Base-by-base conservation (phyloP, 1,140 invertebrate genomes). In the Stegodyphus dumicola region DNA sequence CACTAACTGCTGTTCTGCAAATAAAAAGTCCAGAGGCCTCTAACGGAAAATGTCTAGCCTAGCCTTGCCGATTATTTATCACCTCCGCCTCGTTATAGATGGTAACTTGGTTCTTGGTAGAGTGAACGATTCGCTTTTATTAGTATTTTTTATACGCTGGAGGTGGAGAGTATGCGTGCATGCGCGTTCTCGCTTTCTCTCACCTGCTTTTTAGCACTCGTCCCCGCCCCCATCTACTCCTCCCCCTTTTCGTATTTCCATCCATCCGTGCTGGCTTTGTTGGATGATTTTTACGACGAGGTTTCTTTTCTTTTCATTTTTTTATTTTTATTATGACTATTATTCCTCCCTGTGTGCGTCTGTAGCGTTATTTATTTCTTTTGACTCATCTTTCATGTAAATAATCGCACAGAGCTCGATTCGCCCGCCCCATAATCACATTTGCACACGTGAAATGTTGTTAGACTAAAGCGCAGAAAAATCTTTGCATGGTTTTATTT, bases 301-400 rank as follows among this genome's bases (percentile, higher is more conserved):
- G 56, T 15, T 60, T 75, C 73, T 54, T 75, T 71, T 83, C 75
- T 65, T 75, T 75, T 83, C 80, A 2, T 60, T 83, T 33, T 33
- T 33, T 33, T 33, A 33, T 33, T 33, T 33, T 33, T 33, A 33
- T 33, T 33, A 33, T 33, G 33, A 33, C 33, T 33, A 33, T 33
- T 33, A 33, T 33, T 33, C 33, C 33, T 33, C 33, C 33, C 33
- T 3, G 33, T 33, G 33, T 33, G 33, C 33, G 60, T 64, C 33
- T 6, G 48, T 48, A 60, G 56, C 53, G 71, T 83, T 74, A 83
- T 83, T 83, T 83, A 83, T 83, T 83, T 75, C 71, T 67, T 75
- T 83, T 75, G 56, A 65, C 80, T 83, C 80, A 83, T 83, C 71
- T 75, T 67, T 65, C 80, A 83, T 83, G 80, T 83, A 83, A 83